Evolutionary conservation across 2,888 invertebrate species (phyloP).

Genomic region (Thereva nobilitata): DNA sequence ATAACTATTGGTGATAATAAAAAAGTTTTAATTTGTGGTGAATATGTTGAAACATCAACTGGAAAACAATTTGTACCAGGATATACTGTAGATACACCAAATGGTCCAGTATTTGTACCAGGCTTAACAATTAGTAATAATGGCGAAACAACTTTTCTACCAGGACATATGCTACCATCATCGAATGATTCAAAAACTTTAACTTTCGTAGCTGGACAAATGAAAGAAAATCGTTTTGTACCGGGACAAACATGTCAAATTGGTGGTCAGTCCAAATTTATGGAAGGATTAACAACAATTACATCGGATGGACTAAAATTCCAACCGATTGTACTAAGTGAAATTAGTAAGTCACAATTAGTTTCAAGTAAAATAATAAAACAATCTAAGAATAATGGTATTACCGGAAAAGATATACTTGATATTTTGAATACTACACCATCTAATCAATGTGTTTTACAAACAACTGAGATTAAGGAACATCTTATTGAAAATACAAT

Average conservation of each 20-base stretch:
- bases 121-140: conserved; percentile 64
- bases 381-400: no score
- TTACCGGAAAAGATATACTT: no score
- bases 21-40: conserved; percentile 60
- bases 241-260: conserved; percentile 72
- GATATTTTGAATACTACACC: no score
- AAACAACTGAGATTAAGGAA: no score
- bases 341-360: conserved; percentile 44
- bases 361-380: no score
- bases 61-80: conserved; percentile 65
- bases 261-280: conserved; percentile 71
- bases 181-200: conserved; percentile 65
- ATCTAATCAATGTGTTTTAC: no score
- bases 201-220: conserved; percentile 70
- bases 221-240: conserved; percentile 69
- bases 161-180: conserved; percentile 68
- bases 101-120: conserved; percentile 66
- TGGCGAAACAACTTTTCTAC: conserved; percentile 60
- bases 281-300: conserved; percentile 72
- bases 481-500: no score
- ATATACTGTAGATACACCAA: conserved; percentile 64
- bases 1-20: conserved; percentile 52
- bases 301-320: conserved; percentile 71
- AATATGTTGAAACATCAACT: conserved; percentile 62
- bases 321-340: conserved; percentile 60